Evolutionary conservation across 2,888 invertebrate genomes (phyloP).

Genomic region (Heteromurus nitidus): DNA sequence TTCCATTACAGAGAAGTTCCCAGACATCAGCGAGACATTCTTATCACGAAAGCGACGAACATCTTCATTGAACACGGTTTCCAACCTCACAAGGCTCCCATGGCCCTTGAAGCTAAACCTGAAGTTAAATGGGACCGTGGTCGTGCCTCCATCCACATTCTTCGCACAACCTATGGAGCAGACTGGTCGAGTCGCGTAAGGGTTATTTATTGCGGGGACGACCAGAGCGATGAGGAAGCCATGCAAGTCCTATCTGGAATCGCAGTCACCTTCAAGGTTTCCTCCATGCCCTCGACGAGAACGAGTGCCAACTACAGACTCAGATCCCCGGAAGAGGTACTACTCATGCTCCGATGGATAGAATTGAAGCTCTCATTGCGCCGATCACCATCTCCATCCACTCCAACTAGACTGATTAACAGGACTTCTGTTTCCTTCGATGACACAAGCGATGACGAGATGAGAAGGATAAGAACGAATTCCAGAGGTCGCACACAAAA

Average conservation of each 20-base stretch:
- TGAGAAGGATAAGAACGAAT: constrained; percentile 71
- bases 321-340: constrained; percentile 76
- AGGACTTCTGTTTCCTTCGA: constrained; percentile 69
- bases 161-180: constrained; percentile 76
- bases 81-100: constrained; percentile 75
- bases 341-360: constrained; percentile 76
- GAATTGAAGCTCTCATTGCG: constrained; percentile 66
- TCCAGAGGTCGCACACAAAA: constrained; percentile 73
- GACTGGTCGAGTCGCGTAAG: constrained; percentile 77
- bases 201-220: constrained; percentile 76
- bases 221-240: constrained; percentile 75
- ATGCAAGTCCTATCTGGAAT: constrained; percentile 76
- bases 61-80: constrained; percentile 75
- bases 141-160: constrained; percentile 76
- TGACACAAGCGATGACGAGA: constrained; percentile 72
- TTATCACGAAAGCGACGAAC: constrained; percentile 75
- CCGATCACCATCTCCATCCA: constrained; percentile 67
- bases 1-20: constrained; percentile 76
- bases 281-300: constrained; percentile 75
- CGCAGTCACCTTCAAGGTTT: constrained; percentile 76
- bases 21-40: constrained; percentile 73
- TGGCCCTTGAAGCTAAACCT: constrained; percentile 76
- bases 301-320: constrained; percentile 76
- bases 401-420: constrained; percentile 53
- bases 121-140: constrained; percentile 76